phyloP scores from a whole-genome alignment of 2,797 vertebrate genomes.

The Sparidentex hasta region DNA sequence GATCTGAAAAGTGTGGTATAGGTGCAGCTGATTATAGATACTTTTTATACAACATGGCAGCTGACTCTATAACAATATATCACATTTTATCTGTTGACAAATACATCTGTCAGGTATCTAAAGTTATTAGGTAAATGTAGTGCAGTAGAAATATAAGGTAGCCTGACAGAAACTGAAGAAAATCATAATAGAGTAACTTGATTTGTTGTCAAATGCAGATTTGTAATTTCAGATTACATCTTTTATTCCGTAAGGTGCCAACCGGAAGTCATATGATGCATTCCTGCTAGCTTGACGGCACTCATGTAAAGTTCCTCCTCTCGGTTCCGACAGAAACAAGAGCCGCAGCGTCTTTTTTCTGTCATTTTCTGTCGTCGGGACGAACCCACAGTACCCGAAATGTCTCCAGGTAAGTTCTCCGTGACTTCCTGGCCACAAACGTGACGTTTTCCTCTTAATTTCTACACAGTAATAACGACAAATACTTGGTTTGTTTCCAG shows the following conservation, averaged over 20 bases:
- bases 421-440: fast-evolving
- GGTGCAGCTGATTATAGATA: background rate
- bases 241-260: conserved; percentile 28
- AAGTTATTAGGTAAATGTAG: background rate
- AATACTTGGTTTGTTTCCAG: conserved; percentile 31
- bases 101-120: background rate
- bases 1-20: too few relatives aligned
- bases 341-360: conserved; percentile 10
- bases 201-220: background rate
- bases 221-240: background rate
- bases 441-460: fast-evolving
- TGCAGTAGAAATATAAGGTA: background rate
- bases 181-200: background rate
- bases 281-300: background rate
- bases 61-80: background rate
- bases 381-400: background rate
- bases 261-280: fast-evolving
- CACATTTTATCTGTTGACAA: background rate
- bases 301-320: conserved; percentile 40
- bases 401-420: conserved; percentile 48
- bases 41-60: background rate
- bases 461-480: fast-evolving
- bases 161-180: too few relatives aligned
- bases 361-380: conserved; percentile 33
- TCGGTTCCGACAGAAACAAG: conserved; percentile 8